Evolutionary conservation across 35 echinoderm and acorn worm genomes (phyloP).

Genomic region (Apostichopus parvimensis): DNA sequence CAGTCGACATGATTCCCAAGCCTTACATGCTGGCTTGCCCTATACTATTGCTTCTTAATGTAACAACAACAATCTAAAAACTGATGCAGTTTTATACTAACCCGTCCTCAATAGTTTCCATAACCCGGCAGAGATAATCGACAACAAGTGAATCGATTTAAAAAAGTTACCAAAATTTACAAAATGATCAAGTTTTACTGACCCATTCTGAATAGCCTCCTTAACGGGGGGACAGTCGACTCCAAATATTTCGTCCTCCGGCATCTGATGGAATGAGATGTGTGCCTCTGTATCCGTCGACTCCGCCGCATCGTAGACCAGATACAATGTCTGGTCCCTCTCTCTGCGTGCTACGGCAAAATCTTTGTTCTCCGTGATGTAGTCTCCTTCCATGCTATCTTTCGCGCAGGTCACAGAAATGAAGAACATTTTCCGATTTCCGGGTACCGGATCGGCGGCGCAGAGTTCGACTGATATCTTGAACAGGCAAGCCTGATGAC

Average conservation of each 20-base stretch:
- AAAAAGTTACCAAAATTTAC: no score
- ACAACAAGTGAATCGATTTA: no score
- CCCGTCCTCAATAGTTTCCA: no score
- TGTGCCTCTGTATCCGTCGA: conserved; percentile 56
- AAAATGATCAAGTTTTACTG: conserved; percentile 35
- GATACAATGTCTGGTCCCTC: conserved; percentile 68
- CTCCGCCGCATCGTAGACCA: conserved; percentile 60
- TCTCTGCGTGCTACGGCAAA: conserved; percentile 63
- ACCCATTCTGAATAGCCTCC: conserved; percentile 79
- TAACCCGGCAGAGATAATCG: no score
- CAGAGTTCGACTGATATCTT: conserved; percentile 95
- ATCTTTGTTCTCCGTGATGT: conserved; percentile 49
- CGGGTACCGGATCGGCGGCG: conserved; percentile 81
- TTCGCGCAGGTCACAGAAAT: conserved; percentile 80
- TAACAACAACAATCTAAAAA: no score
- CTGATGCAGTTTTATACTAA: no score
- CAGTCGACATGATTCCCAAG: no score
- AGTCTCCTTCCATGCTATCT: conserved; percentile 71
- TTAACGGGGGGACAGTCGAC: conserved; percentile 68
- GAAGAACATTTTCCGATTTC: conserved; percentile 88
- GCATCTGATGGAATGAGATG: conserved; percentile 53
- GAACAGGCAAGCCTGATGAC: conserved; percentile 96
- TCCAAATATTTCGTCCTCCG: conserved; percentile 92
- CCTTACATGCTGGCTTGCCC: no score
- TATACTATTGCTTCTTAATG: no score